These are phyloP conservation scores for Sebastes vulpes DNA, from an alignment of 2,797 vertebrate species.

Conservation along the genomic window DNA sequence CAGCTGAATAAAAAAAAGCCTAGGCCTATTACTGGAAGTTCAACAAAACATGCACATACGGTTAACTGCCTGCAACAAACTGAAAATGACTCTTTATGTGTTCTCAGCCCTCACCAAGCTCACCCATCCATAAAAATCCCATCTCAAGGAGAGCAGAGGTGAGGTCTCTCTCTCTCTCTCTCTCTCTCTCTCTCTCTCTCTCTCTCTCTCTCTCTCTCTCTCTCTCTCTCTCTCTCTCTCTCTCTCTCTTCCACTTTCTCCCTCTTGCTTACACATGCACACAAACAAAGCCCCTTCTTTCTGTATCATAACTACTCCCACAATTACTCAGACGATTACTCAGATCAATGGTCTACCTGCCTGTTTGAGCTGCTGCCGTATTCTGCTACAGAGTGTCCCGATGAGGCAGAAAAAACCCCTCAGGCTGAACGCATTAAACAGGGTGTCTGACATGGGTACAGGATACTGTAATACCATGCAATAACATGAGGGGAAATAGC, in stretches of 20 bases:
- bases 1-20: slow-evolving; percentile 49
- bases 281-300: slow-evolving; percentile 79
- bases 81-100: slow-evolving; percentile 87
- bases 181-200: slow-evolving; percentile 27
- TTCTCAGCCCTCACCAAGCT: slow-evolving; percentile 85
- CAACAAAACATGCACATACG: slow-evolving; percentile 86
- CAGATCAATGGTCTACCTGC: slow-evolving; percentile 86
- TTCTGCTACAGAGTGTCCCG: slow-evolving; percentile 69
- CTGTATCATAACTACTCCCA: slow-evolving; percentile 86
- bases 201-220: slow-evolving; percentile 36
- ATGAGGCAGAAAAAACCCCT: slow-evolving; percentile 70
- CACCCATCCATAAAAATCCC: slow-evolving; percentile 89
- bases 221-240: slow-evolving; percentile 36
- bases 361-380: slow-evolving; percentile 67
- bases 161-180: slow-evolving; percentile 78
- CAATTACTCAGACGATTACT: slow-evolving; percentile 89
- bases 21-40: slow-evolving; percentile 80
- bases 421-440: slow-evolving; percentile 79
- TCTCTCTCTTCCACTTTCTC: slow-evolving; percentile 54
- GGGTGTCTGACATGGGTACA: slow-evolving; percentile 75
- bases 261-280: slow-evolving; percentile 64
- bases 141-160: slow-evolving; percentile 89
- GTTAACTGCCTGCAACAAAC: slow-evolving; percentile 86
- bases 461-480: slow-evolving; percentile 79
- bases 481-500: slow-evolving; percentile 72